Percentiles rank a stretch among this genome's conserved stretches.
These are phyloP conservation scores for Sclerurus mexicanus DNA, from an alignment of 2,113 vertebrate species.

Conservation along the genomic window DNA sequence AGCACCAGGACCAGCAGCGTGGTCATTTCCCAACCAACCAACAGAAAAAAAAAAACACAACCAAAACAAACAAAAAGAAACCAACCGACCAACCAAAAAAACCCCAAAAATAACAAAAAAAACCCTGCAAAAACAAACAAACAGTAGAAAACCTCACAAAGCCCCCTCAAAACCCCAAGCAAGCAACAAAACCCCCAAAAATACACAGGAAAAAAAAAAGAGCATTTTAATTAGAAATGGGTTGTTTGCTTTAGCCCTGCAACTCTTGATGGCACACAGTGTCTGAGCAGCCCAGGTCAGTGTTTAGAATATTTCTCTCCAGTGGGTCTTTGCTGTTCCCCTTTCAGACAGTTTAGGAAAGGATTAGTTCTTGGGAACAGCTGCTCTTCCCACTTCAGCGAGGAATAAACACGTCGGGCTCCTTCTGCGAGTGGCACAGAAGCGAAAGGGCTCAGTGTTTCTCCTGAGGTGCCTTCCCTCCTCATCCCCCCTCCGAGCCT, in stretches of 20 bases:
- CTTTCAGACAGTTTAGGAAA: background rate
- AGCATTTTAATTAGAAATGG: background rate
- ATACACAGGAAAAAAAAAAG: background rate
- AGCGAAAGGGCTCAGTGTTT: background rate
- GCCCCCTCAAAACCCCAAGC: no score
- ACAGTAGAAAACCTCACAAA: no score
- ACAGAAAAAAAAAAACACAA: no score
- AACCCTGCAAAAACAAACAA: no score
- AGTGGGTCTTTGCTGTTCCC: background rate
- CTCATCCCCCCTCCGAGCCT: background rate
- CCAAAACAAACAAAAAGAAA: no score
- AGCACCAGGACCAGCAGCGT: background rate
- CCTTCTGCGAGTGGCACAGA: background rate
- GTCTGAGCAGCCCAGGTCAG: background rate
- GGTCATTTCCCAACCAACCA: background rate
- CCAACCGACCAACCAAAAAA: no score
- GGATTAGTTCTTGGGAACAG: background rate
- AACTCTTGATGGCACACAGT: accelerated
- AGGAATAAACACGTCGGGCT: conserved; percentile 6
- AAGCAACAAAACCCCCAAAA: background rate
- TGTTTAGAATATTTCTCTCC: background rate
- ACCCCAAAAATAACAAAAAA: no score
- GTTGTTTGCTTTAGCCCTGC: background rate
- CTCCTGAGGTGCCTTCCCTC: background rate
- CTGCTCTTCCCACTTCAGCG: background rate